Evolutionary conservation across 2,113 vertebrate genomes (phyloP), one percentile per base, ranked within the genome.

Genomic region (rabbit (Oryctolagus cuniculus)): DNA sequence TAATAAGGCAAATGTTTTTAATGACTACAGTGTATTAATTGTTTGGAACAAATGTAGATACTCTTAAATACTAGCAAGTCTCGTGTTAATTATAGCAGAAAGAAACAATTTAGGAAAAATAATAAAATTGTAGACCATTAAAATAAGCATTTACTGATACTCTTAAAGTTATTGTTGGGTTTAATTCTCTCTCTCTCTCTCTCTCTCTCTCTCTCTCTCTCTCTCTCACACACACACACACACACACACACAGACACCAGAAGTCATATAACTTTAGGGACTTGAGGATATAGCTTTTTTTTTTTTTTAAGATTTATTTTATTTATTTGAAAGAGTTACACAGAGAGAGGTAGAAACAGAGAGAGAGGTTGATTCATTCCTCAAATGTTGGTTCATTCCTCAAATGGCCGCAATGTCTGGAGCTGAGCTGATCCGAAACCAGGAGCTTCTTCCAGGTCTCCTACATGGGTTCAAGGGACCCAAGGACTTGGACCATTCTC

Each of bases 1-100:
- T 96, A 87, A 92, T 93, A 93, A 92, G 90, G 73, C 58, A 90
- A 84, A 84, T 92, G 44, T 87, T 95, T 91, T 74, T 72, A 92
- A 87, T 78, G 74, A 87, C 22, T 91, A 34, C 3, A 91, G 11
- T 19, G 51, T 88, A 70, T 72, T 81, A 69, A 95, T 63, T 96
- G 53, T 89, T 95, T 91, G 69, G 24, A 90, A 64, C 89, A 93
- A 86, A 95, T 91, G 31, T 91, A n/a, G 53, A 81, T 88, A 27
- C 89, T 87, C 25, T 95, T 70, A 84, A 91, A 77, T 95, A 73
- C 53, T 90, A 93, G 78, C 87, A 61, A 80, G 58, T 74, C 38
- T 61, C 79, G 24, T 80, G 11, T 89, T 92, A 87, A 73, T 95
- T 87, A 84, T 25, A 81, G 19, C 22, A 84, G 21, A 25, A 82